Conservation (phyloP, 2,113 vertebrate genomes). For the Phyllopteryx taeniolatus region DNA sequence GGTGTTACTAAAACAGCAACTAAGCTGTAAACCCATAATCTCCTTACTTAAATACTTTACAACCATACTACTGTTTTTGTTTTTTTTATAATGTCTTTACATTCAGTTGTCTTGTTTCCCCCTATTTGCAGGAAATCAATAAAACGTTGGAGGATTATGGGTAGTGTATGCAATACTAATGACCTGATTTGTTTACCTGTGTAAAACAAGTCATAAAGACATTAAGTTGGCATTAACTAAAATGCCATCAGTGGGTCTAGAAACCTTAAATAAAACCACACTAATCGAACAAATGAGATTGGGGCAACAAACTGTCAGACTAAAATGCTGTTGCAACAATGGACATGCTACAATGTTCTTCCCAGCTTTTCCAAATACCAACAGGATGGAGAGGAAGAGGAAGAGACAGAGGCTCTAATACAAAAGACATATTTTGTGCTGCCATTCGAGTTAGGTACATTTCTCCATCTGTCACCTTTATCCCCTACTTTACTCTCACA, state of each 20-base stretch:
- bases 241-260: slow-evolving; percentile 5
- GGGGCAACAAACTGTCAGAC: slow-evolving; percentile 25
- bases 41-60: slow-evolving; percentile 15
- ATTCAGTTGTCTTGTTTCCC: slow-evolving; percentile 16
- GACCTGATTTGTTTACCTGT: slow-evolving; percentile 4
- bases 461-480: too few species aligned
- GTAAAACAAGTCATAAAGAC: slow-evolving; percentile 19
- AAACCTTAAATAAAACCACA: slow-evolving; percentile 20
- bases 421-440: slow-evolving; percentile 12
- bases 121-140: slow-evolving; percentile 22
- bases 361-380: slow-evolving; percentile 1
- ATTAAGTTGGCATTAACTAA: slow-evolving; percentile 21
- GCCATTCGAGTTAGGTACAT: background rate
- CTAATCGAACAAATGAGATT: background rate
- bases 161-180: slow-evolving; percentile 13
- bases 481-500: too few species aligned
- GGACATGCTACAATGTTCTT: background rate
- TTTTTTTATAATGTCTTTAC: background rate
- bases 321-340: slow-evolving; percentile 7
- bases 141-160: slow-evolving; percentile 20
- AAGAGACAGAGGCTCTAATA: background rate
- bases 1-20: background rate
- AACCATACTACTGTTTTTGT: background rate
- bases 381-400: background rate
- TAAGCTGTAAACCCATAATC: slow-evolving; percentile 16